A percentile compares a stretch with the other conserved stretches of the same genome.
phyloP scores from a whole-genome alignment of 1,140 invertebrate species.

The Oryzaephilus surinamensis region DNA sequence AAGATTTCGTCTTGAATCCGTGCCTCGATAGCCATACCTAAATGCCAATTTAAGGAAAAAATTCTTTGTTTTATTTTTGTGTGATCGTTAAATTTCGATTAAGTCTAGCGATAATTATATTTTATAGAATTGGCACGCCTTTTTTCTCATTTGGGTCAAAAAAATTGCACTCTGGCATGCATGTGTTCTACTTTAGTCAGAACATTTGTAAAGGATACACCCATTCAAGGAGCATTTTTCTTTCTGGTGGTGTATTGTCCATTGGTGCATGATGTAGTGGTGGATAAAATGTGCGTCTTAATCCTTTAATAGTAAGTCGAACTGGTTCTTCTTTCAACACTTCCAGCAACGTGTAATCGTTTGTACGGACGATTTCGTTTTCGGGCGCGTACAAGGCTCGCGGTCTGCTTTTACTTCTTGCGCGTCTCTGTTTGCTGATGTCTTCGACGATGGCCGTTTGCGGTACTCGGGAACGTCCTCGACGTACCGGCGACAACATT shows the following conservation, averaged over 20 bases:
- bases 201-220: conserved; percentile 57
- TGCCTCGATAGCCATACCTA: conserved; percentile 86
- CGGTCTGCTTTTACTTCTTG: conserved; percentile 71
- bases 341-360: conserved; percentile 71
- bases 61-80: conserved; percentile 2
- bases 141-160: conserved; percentile 6
- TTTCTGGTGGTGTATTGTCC: conserved; percentile 74
- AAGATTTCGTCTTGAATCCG: conserved; percentile 76
- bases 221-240: conserved; percentile 82
- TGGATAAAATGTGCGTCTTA: conserved; percentile 76
- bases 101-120: too few relatives aligned
- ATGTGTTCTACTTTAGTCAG: conserved; percentile 5
- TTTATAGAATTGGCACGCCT: conserved; percentile 8
- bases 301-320: conserved; percentile 70
- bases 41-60: conserved; percentile 13
- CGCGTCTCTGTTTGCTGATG: conserved; percentile 44
- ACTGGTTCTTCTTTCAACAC: conserved; percentile 74
- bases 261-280: conserved; percentile 70
- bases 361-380: conserved; percentile 62
- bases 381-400: conserved; percentile 68
- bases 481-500: conserved; percentile 50
- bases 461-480: conserved; percentile 55
- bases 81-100: conserved; percentile 9
- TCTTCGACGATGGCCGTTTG: conserved; percentile 45
- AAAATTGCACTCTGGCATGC: conserved; percentile 11